A percentile compares a stretch with the other conserved stretches of the same genome.
Evolutionary conservation across 2,888 invertebrate genomes (phyloP).

Genomic region (Metellina segmentata): DNA sequence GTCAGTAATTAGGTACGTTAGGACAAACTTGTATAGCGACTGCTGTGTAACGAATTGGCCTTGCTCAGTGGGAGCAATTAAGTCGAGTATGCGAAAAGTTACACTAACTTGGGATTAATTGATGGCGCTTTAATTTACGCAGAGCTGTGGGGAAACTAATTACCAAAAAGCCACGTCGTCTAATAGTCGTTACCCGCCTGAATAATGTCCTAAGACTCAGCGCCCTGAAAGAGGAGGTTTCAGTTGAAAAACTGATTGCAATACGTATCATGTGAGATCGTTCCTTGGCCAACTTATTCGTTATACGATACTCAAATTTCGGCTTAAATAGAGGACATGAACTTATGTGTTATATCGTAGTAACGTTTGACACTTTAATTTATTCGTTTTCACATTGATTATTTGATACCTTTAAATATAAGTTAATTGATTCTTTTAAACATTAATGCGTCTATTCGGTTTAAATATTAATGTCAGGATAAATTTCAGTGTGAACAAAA

Average conservation of each 20-base stretch:
- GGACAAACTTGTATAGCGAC: not conserved
- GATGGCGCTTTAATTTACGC: slow-evolving; percentile 57
- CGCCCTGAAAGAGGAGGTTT: not conserved
- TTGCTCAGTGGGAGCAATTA: slow-evolving; percentile 36
- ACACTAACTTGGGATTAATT: slow-evolving; percentile 45
- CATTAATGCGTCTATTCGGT: no score
- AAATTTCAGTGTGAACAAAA: no score
- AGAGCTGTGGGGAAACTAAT: slow-evolving; percentile 14
- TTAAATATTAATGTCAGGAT: no score
- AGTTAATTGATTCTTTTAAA: no score
- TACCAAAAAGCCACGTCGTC: not conserved
- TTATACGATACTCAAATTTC: no score
- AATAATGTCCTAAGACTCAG: not conserved
- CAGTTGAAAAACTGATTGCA: not conserved
- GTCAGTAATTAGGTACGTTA: not conserved
- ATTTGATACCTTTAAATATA: no score
- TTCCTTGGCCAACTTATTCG: no score
- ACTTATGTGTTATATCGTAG: no score
- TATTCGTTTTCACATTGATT: no score
- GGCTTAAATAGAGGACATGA: no score
- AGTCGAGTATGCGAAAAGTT: slow-evolving; percentile 47
- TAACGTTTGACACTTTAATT: no score
- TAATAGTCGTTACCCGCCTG: not conserved
- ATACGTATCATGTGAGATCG: no score
- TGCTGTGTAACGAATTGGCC: not conserved